These are phyloP conservation scores for Hylaea fasciaria DNA, from an alignment of 2,888 invertebrate genomes.

Conservation along the genomic window DNA sequence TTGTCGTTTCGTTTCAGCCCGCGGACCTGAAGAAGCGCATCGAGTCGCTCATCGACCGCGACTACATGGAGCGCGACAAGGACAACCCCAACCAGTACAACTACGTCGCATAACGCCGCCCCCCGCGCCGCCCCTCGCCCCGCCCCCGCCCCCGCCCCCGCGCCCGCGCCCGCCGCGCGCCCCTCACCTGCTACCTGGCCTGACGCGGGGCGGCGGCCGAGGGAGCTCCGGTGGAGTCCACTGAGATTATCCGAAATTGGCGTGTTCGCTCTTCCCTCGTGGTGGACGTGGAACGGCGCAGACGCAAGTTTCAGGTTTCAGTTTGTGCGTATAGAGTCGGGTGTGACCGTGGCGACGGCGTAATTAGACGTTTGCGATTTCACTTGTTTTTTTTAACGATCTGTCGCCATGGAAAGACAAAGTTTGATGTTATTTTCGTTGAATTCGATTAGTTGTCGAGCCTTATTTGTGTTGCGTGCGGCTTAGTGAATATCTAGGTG, in stretches of 20 bases:
- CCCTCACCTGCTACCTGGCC: not conserved
- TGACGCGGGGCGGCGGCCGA: not conserved
- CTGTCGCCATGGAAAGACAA: no score
- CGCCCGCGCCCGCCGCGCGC: not conserved
- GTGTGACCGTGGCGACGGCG: no score
- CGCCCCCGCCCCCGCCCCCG: constrained; percentile 4
- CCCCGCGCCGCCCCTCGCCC: constrained; percentile 8
- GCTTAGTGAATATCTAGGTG: not conserved
- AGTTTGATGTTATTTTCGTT: no score
- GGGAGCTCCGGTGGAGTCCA: no score
- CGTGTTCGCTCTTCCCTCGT: no score
- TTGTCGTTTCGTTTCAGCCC: constrained; percentile 86
- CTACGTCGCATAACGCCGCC: constrained; percentile 94
- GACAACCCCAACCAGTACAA: constrained; percentile 99
- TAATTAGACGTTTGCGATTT: no score
- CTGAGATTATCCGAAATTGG: no score
- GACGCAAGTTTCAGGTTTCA: no score
- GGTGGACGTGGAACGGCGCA: no score
- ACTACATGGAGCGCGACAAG: constrained; percentile 99
- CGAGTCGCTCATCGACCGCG: constrained; percentile 99
- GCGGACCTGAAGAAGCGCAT: constrained; percentile 99
- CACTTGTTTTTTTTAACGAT: no score
- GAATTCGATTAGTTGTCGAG: no score
- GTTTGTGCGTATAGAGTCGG: no score
- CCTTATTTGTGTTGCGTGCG: not conserved